These are phyloP conservation scores for Heterohyrax brucei DNA, from an alignment of 2,797 vertebrate genomes.

Conservation along the genomic window DNA sequence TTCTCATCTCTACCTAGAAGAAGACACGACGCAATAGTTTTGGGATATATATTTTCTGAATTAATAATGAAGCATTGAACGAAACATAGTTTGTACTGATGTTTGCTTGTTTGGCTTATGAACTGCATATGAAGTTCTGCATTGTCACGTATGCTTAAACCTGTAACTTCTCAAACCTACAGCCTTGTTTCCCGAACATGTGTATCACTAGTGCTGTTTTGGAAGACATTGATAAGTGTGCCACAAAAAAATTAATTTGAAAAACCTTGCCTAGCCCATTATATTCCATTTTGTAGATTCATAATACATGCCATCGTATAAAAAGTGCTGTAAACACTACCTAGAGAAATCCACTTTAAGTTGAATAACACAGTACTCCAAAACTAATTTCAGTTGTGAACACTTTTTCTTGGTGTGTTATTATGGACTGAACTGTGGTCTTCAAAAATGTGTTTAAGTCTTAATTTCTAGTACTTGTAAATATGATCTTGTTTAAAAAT, in stretches of 20 bases:
- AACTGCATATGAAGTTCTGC: background rate
- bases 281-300: background rate
- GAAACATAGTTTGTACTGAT: background rate
- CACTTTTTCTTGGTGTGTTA: background rate
- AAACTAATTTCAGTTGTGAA: background rate
- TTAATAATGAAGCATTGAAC: background rate
- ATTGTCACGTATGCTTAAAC: background rate
- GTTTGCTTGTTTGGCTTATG: background rate
- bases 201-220: background rate
- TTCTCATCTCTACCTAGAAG: background rate
- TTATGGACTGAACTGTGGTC: no score
- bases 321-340: background rate
- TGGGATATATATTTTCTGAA: background rate
- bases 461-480: no score
- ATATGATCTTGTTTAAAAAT: no score
- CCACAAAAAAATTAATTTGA: background rate
- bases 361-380: background rate
- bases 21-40: background rate
- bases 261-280: background rate
- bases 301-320: background rate
- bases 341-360: background rate
- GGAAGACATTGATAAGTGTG: background rate
- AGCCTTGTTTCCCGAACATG: background rate
- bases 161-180: background rate
- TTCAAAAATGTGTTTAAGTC: no score